Percentiles rank a stretch among this genome's conserved stretches.
phyloP scores from a whole-genome alignment of 2,888 invertebrate species.

The Zonitis immaculata region DNA sequence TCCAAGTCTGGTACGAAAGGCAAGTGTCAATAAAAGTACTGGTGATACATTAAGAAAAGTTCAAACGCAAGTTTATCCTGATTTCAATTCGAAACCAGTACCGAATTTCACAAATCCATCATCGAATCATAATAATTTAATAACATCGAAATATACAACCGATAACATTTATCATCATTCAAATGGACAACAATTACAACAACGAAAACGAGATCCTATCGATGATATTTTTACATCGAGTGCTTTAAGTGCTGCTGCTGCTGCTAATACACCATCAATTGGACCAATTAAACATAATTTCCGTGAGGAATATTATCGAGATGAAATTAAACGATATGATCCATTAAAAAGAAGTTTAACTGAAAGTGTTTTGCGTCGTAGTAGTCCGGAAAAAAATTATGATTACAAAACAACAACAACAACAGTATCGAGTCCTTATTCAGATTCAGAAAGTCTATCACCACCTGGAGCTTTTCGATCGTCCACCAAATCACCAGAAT shows the following conservation, averaged over 20 bases:
- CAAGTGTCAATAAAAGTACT: slow-evolving; percentile 49
- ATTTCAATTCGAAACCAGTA: slow-evolving; percentile 38
- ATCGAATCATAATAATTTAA: slow-evolving; percentile 33
- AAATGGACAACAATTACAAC: slow-evolving; percentile 1
- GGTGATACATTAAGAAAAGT: slow-evolving; percentile 47
- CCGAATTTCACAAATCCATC: slow-evolving; percentile 26
- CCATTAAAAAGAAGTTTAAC: slow-evolving; percentile 47
- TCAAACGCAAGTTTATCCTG: slow-evolving; percentile 45
- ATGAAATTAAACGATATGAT: slow-evolving; percentile 42
- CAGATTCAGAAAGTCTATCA: slow-evolving; percentile 47
- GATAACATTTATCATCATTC: slow-evolving; percentile 18
- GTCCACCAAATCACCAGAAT: slow-evolving; percentile 47
- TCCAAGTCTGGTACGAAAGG: slow-evolving; percentile 78
- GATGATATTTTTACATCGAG: slow-evolving; percentile 48
- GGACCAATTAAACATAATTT: slow-evolving; percentile 43
- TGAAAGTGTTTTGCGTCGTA: slow-evolving; percentile 43
- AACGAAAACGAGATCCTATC: slow-evolving; percentile 40
- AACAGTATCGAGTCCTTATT: slow-evolving; percentile 42
- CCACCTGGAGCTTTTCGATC: slow-evolving; percentile 46
- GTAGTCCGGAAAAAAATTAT: slow-evolving; percentile 36
- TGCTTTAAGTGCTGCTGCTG: slow-evolving; percentile 41
- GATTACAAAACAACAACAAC: slow-evolving; percentile 35
- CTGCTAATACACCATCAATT: slow-evolving; percentile 17
- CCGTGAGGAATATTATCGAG: slow-evolving; percentile 45
- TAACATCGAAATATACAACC: slow-evolving; percentile 21